Percentiles rank a stretch among this genome's conserved stretches.
phyloP scores from a whole-genome alignment of 2,797 vertebrate genomes.

The Fistularia tabacaria region DNA sequence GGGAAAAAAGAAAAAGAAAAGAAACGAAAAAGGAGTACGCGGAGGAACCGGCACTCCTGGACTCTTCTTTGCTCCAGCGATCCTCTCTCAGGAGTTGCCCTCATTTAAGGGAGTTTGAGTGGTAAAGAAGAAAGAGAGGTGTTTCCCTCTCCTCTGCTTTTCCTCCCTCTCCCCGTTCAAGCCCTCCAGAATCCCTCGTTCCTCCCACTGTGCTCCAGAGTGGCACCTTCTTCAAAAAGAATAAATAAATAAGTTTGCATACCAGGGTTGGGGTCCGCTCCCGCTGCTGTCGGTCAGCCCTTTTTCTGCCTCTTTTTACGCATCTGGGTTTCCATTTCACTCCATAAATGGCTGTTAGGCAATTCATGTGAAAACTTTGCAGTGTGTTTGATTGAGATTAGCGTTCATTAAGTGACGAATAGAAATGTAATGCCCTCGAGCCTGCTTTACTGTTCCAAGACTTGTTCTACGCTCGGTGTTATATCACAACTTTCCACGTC shows the following conservation, averaged over 20 bases:
- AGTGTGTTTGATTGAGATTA: constrained; percentile 63
- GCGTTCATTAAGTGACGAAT: constrained; percentile 58
- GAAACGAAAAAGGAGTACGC: constrained; percentile 9
- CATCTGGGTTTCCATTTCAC: constrained; percentile 52
- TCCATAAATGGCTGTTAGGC: constrained; percentile 40
- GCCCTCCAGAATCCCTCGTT: constrained; percentile 36
- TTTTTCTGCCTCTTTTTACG: constrained; percentile 46
- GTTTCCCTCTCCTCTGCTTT: constrained; percentile 56
- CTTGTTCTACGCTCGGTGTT: constrained; percentile 38
- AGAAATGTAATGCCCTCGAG: constrained; percentile 65
- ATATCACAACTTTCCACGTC: constrained; percentile 44
- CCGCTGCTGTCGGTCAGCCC: constrained; percentile 55
- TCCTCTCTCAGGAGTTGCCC: constrained; percentile 34
- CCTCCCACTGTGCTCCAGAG: constrained; percentile 42
- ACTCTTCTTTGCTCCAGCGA: constrained; percentile 41
- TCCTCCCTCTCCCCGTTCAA: constrained; percentile 8
- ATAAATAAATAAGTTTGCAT: constrained; percentile 38
- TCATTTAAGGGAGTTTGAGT: constrained; percentile 38
- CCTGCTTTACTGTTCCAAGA: constrained; percentile 47
- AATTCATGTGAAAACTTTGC: constrained; percentile 51
- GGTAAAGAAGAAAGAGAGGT: constrained; percentile 50
- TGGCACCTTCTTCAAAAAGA: constrained; percentile 34
- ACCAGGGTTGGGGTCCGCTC: constrained; percentile 67
- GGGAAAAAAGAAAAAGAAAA: too few species aligned
- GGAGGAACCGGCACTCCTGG: constrained; percentile 44